These are phyloP conservation scores for Riparia riparia DNA, from an alignment of 2,113 vertebrate species.

Conservation along the genomic window DNA sequence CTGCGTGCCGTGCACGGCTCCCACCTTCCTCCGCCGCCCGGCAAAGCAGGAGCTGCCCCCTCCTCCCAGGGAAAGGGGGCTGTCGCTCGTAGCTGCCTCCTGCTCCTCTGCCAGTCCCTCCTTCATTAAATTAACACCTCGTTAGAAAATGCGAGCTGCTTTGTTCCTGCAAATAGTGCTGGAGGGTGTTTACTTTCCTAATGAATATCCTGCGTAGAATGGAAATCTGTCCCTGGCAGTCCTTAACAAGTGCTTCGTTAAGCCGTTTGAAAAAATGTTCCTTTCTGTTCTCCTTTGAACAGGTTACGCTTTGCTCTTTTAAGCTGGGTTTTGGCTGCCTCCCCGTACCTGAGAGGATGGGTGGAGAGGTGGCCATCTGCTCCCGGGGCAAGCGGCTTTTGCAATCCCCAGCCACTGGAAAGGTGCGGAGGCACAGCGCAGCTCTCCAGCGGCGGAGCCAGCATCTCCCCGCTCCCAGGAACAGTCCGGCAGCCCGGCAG, in stretches of 20 bases:
- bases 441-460: neutral
- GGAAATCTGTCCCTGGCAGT: conserved; percentile 70
- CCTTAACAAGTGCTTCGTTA: conserved; percentile 64
- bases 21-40: fast-evolving
- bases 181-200: conserved; percentile 62
- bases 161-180: conserved; percentile 57
- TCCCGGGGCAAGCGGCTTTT: neutral
- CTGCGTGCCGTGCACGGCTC: fast-evolving
- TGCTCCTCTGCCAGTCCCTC: neutral
- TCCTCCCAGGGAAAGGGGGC: neutral
- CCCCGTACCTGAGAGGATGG: conserved; percentile 56
- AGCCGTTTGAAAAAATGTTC: conserved; percentile 59
- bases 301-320: conserved; percentile 53
- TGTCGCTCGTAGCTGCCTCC: neutral
- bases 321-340: conserved; percentile 49
- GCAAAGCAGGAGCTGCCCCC: neutral
- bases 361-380: conserved; percentile 63
- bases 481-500: neutral
- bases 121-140: conserved; percentile 68
- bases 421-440: neutral
- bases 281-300: conserved; percentile 64
- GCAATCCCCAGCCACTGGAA: neutral
- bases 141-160: conserved; percentile 48
- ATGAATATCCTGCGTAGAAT: conserved; percentile 61
- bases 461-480: neutral